Conservation (phyloP, 2,113 vertebrate genomes). For the Cyprinus carpio region DNA sequence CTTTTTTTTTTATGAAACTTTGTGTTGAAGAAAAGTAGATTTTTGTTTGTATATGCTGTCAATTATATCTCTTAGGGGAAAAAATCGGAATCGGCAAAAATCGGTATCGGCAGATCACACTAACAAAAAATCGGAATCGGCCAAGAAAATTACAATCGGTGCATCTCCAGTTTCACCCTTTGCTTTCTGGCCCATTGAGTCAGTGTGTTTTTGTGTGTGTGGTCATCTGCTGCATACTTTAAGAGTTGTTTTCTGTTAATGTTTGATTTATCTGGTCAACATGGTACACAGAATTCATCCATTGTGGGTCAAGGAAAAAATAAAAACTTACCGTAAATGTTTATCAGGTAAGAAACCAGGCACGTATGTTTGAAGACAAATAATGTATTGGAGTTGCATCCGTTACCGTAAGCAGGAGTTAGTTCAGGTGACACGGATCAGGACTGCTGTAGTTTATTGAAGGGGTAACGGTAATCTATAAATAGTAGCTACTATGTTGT, state of each 20-base stretch:
- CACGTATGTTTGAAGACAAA: conserved; percentile 5
- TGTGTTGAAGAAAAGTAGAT: no score
- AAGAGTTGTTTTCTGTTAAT: conserved; percentile 6
- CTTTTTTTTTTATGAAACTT: no score
- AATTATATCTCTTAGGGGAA: no score
- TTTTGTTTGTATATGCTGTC: no score
- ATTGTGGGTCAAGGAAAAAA: not conserved
- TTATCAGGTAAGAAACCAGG: not conserved
- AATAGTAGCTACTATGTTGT: not conserved
- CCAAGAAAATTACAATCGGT: no score
- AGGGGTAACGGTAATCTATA: not conserved
- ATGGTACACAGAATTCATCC: not conserved
- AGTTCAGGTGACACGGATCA: not conserved
- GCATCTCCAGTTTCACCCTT: no score
- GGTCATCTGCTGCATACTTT: not conserved
- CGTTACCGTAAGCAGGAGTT: not conserved
- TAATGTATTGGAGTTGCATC: not conserved
- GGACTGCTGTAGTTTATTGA: not conserved
- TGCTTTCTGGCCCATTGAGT: not conserved
- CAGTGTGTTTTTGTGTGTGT: not conserved
- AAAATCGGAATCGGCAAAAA: no score
- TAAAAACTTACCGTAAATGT: not conserved
- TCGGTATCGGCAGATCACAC: no score
- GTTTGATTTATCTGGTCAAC: not conserved
- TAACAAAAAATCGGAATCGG: no score